These are phyloP conservation scores for Monarcha castaneiventris DNA, from an alignment of 2,113 vertebrate species.

Conservation along the genomic window DNA sequence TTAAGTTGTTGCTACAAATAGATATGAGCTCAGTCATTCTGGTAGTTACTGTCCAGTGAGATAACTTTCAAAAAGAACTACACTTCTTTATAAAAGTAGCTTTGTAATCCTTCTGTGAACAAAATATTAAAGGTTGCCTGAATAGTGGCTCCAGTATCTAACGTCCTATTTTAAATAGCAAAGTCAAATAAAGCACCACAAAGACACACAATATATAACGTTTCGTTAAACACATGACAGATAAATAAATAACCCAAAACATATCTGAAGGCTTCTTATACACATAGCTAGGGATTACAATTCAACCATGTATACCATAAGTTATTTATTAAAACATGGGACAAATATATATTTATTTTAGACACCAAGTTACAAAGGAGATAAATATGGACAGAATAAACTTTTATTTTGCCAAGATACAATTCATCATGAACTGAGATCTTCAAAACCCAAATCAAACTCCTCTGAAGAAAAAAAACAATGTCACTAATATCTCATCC, in stretches of 20 bases:
- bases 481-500: neutral
- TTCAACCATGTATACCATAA: neutral
- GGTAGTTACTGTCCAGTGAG: neutral
- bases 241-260: neutral
- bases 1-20: neutral
- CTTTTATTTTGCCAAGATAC: neutral
- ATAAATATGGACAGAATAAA: neutral
- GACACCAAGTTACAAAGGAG: neutral
- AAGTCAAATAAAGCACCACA: neutral
- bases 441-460: neutral
- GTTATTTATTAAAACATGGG: neutral
- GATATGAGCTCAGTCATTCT: neutral
- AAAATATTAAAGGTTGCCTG: neutral
- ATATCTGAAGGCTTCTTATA: neutral
- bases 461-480: neutral
- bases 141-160: neutral
- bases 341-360: neutral
- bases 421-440: neutral
- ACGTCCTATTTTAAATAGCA: neutral
- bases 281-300: neutral
- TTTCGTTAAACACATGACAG: neutral
- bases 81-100: neutral
- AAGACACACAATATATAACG: neutral
- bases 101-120: neutral
- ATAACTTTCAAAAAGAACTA: neutral